Conservation (phyloP, 2,888 invertebrate species). For the Drosophila paucipuncta region DNA sequence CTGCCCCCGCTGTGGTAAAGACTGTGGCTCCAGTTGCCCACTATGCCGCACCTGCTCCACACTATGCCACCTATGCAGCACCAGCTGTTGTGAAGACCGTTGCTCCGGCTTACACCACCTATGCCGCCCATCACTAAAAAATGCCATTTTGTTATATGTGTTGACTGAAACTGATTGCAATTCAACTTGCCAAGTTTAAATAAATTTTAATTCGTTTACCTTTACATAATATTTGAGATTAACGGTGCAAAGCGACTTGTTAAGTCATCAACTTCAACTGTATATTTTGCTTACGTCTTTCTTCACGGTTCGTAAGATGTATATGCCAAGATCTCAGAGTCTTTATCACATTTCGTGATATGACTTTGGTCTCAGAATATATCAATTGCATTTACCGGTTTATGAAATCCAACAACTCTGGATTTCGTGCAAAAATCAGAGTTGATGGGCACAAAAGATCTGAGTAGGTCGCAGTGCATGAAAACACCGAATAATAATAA, state of each 20-base stretch:
- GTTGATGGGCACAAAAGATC: not conserved
- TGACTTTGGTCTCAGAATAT: not conserved
- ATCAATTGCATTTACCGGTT: not conserved
- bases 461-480: not conserved
- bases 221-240: not conserved
- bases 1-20: conserved; percentile 50
- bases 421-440: not conserved
- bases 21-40: conserved; percentile 41
- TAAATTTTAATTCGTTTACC: conserved; percentile 35
- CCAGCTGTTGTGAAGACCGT: conserved; percentile 51
- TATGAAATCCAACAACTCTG: not conserved
- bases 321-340: not conserved
- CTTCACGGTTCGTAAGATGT: not conserved
- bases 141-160: conserved; percentile 52
- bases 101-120: conserved; percentile 41
- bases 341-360: not conserved
- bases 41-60: conserved; percentile 45
- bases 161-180: conserved; percentile 52
- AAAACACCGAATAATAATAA: not conserved
- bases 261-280: not conserved
- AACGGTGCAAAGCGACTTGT: not conserved
- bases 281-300: not conserved
- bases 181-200: conserved; percentile 45
- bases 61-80: conserved; percentile 52
- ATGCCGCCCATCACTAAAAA: conserved; percentile 59